Evolutionary conservation across 2,113 vertebrate genomes (phyloP), one percentile per base, ranked within the genome.

Genomic region (Melanotaenia duboulayi): DNA sequence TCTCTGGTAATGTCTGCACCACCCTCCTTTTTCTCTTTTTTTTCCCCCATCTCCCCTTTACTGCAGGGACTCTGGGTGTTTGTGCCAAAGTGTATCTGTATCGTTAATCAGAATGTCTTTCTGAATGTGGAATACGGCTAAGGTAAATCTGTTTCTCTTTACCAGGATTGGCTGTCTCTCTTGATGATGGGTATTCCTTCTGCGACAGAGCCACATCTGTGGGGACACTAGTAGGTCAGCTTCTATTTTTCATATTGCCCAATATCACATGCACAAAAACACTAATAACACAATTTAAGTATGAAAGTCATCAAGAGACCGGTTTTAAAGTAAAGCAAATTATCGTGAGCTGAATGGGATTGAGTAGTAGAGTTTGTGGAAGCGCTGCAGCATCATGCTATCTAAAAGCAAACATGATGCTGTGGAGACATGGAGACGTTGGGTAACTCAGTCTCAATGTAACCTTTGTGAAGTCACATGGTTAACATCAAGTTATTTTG

Each of bases 171-270:
- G 59, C 59, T 32, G 56, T 76, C 62, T 74, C 12, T 42, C 80
- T 74, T 84, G 70, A n/a, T n/a, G 71, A 90, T 91, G 87, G 86
- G 84, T 80, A 69, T 79, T 74, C 39, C 65, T 66, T 83, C 63
- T 67, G 52, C 78, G 74, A 78, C 75, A 46, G 44, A 80, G 77
- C 71, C 74, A 58, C 80, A 73, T 89, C 89, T 86, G 51, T 14
- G 28, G 76, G 78, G 80, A 85, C 37, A 4, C 81, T 90, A 85
- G 82, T 90, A 91, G 90, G 91, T 93, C 83, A 89, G 88, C 75
- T 71, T 57, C 82, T 88, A 80, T 90, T 90, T n/a, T 92, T 86
- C 65, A 80, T 61, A 64, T 11, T 37, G 39, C 61, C 56, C 57
- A 65, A 16, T 46, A 28, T 28, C 52, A 54, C 42, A 40, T 37